Evolutionary conservation across 2,113 vertebrate genomes (phyloP).

Genomic region (Tragelaphus imberbis): DNA sequence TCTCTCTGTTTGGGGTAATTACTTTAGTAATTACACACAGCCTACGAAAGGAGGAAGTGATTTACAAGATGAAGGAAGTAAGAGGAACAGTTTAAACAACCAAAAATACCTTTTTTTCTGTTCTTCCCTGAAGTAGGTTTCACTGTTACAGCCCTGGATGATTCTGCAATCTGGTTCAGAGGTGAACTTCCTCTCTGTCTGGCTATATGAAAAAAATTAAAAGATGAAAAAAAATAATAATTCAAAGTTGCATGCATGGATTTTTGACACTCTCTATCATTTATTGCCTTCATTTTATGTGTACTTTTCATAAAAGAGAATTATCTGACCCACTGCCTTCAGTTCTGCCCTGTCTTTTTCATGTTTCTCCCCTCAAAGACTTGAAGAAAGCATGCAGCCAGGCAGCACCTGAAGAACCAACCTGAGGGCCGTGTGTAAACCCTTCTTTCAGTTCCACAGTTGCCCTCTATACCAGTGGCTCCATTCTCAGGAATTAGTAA

Average conservation of each 20-base stretch:
- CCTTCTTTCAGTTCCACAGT: neutral
- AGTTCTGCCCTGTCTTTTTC: neutral
- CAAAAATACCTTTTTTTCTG: slow-evolving; percentile 56
- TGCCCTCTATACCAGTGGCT: neutral
- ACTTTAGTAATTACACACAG: neutral
- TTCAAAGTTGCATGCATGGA: neutral
- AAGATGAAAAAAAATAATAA: neutral
- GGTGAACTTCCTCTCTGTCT: slow-evolving; percentile 7
- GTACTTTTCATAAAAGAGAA: neutral
- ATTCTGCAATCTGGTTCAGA: neutral
- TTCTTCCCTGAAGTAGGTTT: slow-evolving; percentile 37
- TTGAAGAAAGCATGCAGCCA: neutral
- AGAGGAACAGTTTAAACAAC: neutral
- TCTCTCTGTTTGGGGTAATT: neutral
- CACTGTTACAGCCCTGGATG: neutral
- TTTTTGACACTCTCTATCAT: neutral
- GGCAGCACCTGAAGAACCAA: no score
- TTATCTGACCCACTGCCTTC: neutral
- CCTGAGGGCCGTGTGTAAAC: neutral
- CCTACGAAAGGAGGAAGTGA: neutral
- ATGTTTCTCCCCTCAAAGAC: neutral
- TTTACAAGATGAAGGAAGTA: neutral
- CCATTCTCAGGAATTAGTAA: neutral
- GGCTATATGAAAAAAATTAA: neutral
- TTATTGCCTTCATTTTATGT: neutral